A percentile compares a stretch with the other conserved stretches of the same genome.
phyloP scores from a whole-genome alignment of 1,140 invertebrate genomes.

The Drosophila arawakana region DNA sequence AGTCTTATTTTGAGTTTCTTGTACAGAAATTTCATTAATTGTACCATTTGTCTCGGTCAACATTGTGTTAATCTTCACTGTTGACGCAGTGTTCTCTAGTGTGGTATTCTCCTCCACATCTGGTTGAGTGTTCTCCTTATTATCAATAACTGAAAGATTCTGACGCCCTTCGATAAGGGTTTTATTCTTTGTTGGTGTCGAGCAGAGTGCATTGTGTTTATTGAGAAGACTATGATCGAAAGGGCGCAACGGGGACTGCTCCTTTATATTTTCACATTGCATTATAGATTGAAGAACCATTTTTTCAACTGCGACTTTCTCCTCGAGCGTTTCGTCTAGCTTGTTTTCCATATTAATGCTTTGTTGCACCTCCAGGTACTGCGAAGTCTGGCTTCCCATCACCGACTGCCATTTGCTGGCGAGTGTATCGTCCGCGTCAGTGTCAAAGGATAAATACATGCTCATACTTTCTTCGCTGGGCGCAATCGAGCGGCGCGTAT shows the following conservation, averaged over 20 bases:
- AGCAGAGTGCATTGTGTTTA: conserved; percentile 68
- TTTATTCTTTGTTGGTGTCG: conserved; percentile 66
- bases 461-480: conserved; percentile 61
- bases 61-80: conserved; percentile 64
- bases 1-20: conserved; percentile 51
- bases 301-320: conserved; percentile 37
- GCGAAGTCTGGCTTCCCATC: conserved; percentile 47
- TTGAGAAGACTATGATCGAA: conserved; percentile 66
- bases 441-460: conserved; percentile 79
- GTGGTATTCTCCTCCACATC: conserved; percentile 60
- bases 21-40: conserved; percentile 43
- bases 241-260: conserved; percentile 65
- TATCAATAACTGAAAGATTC: not conserved
- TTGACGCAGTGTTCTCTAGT: conserved; percentile 55
- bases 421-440: conserved; percentile 60
- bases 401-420: conserved; percentile 67
- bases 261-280: conserved; percentile 28
- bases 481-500: conserved; percentile 56
- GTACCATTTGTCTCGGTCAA: conserved; percentile 46
- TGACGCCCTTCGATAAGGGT: not conserved
- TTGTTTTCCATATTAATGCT: conserved; percentile 47
- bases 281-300: conserved; percentile 50
- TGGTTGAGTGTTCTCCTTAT: conserved; percentile 72
- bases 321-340: conserved; percentile 41
- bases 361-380: conserved; percentile 57